A percentile compares a stretch with the other conserved stretches of the same genome.
Evolutionary conservation across 2,888 invertebrate genomes (phyloP).

Genomic region (Unio delphinus): DNA sequence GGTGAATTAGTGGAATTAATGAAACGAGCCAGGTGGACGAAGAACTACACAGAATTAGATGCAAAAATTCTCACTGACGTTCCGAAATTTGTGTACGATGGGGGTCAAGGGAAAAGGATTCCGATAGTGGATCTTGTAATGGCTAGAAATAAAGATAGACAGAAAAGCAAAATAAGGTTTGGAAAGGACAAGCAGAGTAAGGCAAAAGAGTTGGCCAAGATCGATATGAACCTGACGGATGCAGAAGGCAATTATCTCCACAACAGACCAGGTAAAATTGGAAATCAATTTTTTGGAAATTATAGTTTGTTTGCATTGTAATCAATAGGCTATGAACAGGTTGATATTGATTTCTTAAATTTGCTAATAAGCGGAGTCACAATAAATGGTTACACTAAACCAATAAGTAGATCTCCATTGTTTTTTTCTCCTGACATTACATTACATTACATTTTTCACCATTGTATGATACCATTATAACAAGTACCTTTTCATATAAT

Average conservation of each 20-base stretch:
- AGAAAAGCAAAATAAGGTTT: slow-evolving; percentile 37
- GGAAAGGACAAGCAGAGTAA: slow-evolving; percentile 47
- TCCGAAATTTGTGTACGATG: slow-evolving; percentile 89
- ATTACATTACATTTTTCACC: too few relatives aligned
- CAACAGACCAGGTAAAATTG: slow-evolving; percentile 47
- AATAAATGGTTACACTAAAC: too few relatives aligned
- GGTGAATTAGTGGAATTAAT: slow-evolving; percentile 73
- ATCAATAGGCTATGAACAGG: too few relatives aligned
- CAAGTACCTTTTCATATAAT: too few relatives aligned
- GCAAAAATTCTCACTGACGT: slow-evolving; percentile 91
- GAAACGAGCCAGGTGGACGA: slow-evolving; percentile 63
- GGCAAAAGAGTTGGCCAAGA: slow-evolving; percentile 59
- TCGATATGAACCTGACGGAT: slow-evolving; percentile 58
- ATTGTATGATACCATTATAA: too few relatives aligned
- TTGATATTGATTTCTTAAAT: too few relatives aligned
- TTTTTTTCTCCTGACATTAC: too few relatives aligned
- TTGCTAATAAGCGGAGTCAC: too few relatives aligned
- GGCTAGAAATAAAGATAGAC: slow-evolving; percentile 70
- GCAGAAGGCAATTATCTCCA: slow-evolving; percentile 49
- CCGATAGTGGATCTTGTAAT: slow-evolving; percentile 91
- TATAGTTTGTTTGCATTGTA: too few relatives aligned
- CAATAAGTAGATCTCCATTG: too few relatives aligned
- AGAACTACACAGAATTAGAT: slow-evolving; percentile 81
- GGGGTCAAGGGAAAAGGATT: slow-evolving; percentile 91
- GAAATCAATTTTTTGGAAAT: too few relatives aligned